Evolutionary conservation across 2,797 vertebrate genomes (phyloP).

Genomic region (Thamnophis elegans): DNA sequence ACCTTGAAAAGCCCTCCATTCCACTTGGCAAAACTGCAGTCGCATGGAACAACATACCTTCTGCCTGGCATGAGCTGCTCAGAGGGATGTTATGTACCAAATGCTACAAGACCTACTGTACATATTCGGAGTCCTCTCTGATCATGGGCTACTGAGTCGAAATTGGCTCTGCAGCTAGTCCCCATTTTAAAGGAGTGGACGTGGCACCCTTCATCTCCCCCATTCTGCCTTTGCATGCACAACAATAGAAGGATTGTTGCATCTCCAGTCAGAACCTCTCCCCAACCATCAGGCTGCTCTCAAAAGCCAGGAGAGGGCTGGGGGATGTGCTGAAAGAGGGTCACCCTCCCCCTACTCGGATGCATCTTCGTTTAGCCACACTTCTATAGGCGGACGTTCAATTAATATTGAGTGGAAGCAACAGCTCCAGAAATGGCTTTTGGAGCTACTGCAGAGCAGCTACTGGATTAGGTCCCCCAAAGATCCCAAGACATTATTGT

Average conservation of each 20-base stretch:
- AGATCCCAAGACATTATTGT: background rate
- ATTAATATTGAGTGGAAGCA: too few relatives aligned
- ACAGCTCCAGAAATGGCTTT: too few relatives aligned
- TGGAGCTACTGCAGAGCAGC: background rate
- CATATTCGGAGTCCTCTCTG: background rate
- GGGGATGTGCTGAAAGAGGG: background rate
- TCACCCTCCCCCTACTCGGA: background rate
- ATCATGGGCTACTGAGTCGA: background rate
- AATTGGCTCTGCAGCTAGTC: background rate
- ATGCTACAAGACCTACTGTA: background rate
- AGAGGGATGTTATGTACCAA: background rate
- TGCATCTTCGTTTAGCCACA: background rate
- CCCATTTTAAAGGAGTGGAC: background rate
- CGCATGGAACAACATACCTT: fast-evolving
- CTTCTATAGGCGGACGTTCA: background rate
- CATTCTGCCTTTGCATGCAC: background rate
- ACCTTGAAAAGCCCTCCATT: background rate
- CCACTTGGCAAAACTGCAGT: background rate
- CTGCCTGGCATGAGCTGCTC: background rate
- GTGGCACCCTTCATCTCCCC: background rate
- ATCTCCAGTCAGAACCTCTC: background rate
- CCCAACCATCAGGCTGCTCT: background rate
- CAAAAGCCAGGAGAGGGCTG: background rate
- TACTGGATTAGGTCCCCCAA: background rate
- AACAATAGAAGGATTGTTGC: background rate